These are phyloP conservation scores for Megalops atlanticus DNA, from an alignment of 2,113 vertebrate genomes.

Conservation along the genomic window DNA sequence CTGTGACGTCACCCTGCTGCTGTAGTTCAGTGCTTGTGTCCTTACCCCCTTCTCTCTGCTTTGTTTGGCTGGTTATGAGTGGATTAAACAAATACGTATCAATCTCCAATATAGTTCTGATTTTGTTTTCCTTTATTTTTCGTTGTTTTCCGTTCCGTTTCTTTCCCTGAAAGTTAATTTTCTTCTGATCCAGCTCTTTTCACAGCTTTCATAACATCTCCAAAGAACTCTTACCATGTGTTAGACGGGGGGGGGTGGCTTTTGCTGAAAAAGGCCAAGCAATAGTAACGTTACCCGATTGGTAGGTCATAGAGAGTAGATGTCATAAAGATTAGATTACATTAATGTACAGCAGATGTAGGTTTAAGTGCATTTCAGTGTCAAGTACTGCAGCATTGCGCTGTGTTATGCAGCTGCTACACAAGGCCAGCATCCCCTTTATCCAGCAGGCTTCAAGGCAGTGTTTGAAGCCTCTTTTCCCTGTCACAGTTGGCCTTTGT, in stretches of 20 bases:
- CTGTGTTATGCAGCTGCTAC: not conserved
- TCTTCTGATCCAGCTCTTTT: conserved; percentile 96
- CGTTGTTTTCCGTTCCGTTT: conserved; percentile 48
- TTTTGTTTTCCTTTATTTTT: conserved; percentile 81
- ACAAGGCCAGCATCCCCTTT: too few species aligned
- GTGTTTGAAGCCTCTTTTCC: too few species aligned
- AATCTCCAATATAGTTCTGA: conserved; percentile 84
- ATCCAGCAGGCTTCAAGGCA: too few species aligned
- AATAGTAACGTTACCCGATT: not conserved
- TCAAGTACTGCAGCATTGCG: not conserved
- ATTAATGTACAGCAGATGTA: too few species aligned
- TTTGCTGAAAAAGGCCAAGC: not conserved
- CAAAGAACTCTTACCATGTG: conserved; percentile 31
- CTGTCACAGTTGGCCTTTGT: not conserved
- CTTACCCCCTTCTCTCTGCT: conserved; percentile 81
- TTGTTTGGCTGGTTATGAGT: conserved; percentile 99
- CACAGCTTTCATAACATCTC: conserved; percentile 85
- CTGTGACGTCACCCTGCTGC: conserved; percentile 94
- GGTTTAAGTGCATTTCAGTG: too few species aligned
- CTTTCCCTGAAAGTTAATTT: conserved; percentile 84
- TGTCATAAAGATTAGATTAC: too few species aligned
- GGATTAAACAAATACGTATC: conserved; percentile 88
- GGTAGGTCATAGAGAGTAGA: not conserved
- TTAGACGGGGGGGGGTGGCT: not conserved
- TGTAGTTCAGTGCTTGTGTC: conserved; percentile 99